Percentiles rank a stretch among this genome's conserved stretches.
Evolutionary conservation across 30 jellyfish, hydroid and myxozoan species (phyloP).

Genomic region (Phacellophora camtschatica): DNA sequence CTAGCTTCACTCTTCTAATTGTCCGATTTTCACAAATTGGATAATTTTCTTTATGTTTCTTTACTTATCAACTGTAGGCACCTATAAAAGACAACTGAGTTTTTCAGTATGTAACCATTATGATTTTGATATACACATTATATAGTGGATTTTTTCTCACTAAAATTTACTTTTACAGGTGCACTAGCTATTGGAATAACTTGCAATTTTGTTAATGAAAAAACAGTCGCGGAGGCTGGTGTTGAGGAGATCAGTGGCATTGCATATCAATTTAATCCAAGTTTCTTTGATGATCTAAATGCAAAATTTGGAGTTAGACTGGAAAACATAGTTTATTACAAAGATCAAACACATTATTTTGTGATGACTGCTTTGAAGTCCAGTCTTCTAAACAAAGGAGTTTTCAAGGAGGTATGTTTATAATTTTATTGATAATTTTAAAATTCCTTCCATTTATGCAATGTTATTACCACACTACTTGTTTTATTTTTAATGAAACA

Average conservation of each 20-base stretch:
- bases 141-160: no score
- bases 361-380: conserved; percentile 95
- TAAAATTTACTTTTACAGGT: no score
- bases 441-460: neutral
- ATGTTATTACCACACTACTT: neutral
- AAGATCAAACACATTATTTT: conserved; percentile 96
- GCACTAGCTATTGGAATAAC: conserved; percentile 98
- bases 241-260: conserved; percentile 97
- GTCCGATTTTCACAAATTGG: no score
- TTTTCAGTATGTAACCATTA: no score
- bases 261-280: conserved; percentile 90
- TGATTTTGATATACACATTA: no score
- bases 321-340: conserved; percentile 95
- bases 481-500: no score
- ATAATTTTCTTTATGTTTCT: no score
- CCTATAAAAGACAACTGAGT: no score
- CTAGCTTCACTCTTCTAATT: no score
- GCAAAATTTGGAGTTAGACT: conserved; percentile 82
- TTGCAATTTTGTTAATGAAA: conserved; percentile 91
- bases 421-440: neutral
- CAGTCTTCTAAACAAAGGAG: conserved; percentile 83
- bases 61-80: no score
- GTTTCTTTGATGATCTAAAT: conserved; percentile 76
- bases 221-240: conserved; percentile 94
- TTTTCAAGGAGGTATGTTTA: conserved; percentile 68